phyloP scores from a whole-genome alignment of 2,113 vertebrate genomes.

The Sphyrna mokarran region DNA sequence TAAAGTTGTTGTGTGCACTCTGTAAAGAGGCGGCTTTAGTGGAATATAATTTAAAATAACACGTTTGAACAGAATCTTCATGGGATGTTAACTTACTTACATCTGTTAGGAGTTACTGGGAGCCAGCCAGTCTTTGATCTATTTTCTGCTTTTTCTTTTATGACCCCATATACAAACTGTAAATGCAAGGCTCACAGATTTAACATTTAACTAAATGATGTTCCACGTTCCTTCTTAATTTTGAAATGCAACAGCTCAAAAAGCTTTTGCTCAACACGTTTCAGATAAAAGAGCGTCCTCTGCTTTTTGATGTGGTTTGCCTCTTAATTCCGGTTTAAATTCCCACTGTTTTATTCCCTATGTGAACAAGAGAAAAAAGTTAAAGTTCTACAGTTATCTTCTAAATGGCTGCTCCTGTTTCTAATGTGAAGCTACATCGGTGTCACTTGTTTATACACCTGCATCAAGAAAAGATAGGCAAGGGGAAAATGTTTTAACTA shows the following conservation, averaged over 20 bases:
- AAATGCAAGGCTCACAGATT: background rate
- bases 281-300: background rate
- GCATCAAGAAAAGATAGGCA: background rate
- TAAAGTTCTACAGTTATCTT: background rate
- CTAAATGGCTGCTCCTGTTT: background rate
- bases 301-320: slow-evolving; percentile 2
- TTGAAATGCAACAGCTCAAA: background rate
- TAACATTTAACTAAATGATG: background rate
- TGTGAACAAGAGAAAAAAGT: background rate
- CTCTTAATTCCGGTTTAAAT: background rate
- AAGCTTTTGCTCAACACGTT: background rate
- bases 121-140: slow-evolving; percentile 36
- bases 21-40: background rate
- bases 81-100: slow-evolving; percentile 16
- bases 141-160: background rate
- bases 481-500: no score
- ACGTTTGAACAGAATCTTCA: background rate
- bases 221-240: background rate
- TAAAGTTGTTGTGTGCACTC: background rate
- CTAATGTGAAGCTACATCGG: background rate
- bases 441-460: background rate
- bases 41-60: background rate
- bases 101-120: slow-evolving; percentile 30
- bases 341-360: background rate
- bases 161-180: background rate